phyloP scores from a whole-genome alignment of 2,797 vertebrate genomes.

The Pipistrellus pygmaeus region DNA sequence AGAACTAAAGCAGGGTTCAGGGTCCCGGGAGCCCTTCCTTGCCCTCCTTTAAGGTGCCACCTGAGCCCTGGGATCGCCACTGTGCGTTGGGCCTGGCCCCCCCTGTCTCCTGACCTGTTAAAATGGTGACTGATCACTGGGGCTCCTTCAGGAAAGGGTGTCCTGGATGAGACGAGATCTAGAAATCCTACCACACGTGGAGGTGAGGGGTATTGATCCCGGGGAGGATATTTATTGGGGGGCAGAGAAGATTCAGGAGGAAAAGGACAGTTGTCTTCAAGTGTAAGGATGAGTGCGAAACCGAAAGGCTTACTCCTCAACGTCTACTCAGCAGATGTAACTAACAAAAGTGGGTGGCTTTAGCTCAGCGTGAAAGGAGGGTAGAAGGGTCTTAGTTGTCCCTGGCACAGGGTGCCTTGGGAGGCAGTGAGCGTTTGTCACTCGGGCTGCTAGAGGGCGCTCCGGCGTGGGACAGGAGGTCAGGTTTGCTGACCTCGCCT shows the following conservation, averaged over 20 bases:
- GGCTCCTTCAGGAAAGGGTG: background rate
- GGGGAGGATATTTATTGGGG: background rate
- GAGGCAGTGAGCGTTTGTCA: background rate
- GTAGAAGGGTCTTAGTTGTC: background rate
- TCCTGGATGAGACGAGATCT: background rate
- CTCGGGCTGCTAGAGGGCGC: background rate
- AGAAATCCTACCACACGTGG: background rate
- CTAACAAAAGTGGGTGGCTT: background rate
- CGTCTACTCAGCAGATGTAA: background rate
- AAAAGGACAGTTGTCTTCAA: background rate
- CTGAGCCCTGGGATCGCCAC: background rate
- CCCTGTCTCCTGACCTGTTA: background rate
- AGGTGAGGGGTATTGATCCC: background rate
- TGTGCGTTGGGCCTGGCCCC: background rate
- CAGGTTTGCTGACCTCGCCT: background rate
- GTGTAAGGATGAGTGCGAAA: background rate
- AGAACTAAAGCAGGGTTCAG: background rate
- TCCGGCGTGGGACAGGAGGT: background rate
- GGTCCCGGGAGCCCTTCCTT: background rate
- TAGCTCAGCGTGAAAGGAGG: background rate
- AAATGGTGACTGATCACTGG: background rate
- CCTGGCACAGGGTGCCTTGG: background rate
- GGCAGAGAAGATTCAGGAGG: constrained; percentile 37
- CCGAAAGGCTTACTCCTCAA: background rate
- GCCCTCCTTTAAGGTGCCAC: background rate